Evolutionary conservation across 2,797 vertebrate genomes (phyloP), one percentile per base, ranked within the genome.

Genomic region (Geotrypetes seraphini): DNA sequence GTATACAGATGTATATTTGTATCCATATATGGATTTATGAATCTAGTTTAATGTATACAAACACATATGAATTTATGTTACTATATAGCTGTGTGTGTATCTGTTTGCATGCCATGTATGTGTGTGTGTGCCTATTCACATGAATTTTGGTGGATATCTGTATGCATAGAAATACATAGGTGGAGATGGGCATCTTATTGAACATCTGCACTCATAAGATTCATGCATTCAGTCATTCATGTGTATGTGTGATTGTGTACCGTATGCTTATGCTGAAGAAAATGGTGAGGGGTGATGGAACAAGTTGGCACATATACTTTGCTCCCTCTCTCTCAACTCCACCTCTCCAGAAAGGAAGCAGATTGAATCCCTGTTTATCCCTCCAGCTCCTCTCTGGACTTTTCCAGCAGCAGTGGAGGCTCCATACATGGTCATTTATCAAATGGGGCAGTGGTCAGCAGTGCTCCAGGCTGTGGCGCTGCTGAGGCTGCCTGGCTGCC

Each of bases 381-480:
- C n/a, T n/a, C n/a, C n/a, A n/a, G n/a, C 57, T 56, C 38, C 45
- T 43, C 48, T 45, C 41, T 12, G 28, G 63, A 66, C 53, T 48
- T 69, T 0, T 16, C 60, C 55, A 60, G 81, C 79, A 83, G 87
- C 79, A 83, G 75, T 36, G 66, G 83, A 66, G 81, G 74, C 81
- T 71, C 71, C 72, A 68, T 58, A 6, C 3, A 0, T 50, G 60
- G 63, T 81, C 78, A 85, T 86, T 87, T 82, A 85, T 91, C 84
- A 89, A 75, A 76, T 79, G 75, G n/a, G 62, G 51, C 69, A 68
- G 68, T 70, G 76, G 77, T 63, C 81, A 36, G 39, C 24, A 41
- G 51, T 42, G 73, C 63, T 34, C 1, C 40, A 75, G 76, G 63
- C 56, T 63, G 66, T 36, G 31, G 36, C 16, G 15, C 43, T 69